Conservation (phyloP, 1,140 invertebrate genomes). For the Hylaeus volcanicus region DNA sequence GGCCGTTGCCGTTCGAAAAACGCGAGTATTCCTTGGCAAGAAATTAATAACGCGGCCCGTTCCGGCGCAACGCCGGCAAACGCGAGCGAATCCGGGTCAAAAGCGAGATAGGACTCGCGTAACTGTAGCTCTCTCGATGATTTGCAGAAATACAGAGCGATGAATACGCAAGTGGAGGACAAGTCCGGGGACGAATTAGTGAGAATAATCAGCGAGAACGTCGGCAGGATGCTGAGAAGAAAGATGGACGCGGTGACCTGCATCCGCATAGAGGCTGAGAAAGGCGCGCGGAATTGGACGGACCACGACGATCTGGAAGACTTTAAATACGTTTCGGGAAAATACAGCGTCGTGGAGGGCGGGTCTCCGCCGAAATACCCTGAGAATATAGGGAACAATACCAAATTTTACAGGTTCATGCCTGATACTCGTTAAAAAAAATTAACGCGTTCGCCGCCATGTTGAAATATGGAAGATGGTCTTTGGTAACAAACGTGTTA, state of each 20-base stretch:
- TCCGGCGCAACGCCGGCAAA: neutral
- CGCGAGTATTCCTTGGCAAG: conserved; percentile 4
- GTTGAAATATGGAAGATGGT: too few relatives aligned
- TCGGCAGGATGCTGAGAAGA: conserved; percentile 88
- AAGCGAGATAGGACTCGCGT: neutral
- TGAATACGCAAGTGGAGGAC: conserved; percentile 87
- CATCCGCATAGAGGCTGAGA: conserved; percentile 86
- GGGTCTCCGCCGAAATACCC: conserved; percentile 55
- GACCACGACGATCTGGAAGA: conserved; percentile 64
- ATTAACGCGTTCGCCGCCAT: too few relatives aligned
- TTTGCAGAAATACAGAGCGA: conserved; percentile 86
- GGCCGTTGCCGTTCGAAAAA: neutral
- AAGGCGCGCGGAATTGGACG: conserved; percentile 83
- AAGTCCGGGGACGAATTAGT: conserved; percentile 89
- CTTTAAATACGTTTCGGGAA: conserved; percentile 86
- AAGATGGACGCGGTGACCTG: conserved; percentile 93
- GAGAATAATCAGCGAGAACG: conserved; percentile 86
- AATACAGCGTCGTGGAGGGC: conserved; percentile 82
- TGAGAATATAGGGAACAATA: conserved; percentile 53
- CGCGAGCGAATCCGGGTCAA: conserved; percentile 15
- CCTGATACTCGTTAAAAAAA: too few relatives aligned
- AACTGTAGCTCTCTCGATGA: neutral
- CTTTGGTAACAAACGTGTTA: too few relatives aligned
- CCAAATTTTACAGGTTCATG: conserved; percentile 63
- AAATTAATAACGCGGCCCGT: conserved; percentile 25